Evolutionary conservation across 1,140 invertebrate species (phyloP).

Genomic region (Lordiphosa stackelbergi): DNA sequence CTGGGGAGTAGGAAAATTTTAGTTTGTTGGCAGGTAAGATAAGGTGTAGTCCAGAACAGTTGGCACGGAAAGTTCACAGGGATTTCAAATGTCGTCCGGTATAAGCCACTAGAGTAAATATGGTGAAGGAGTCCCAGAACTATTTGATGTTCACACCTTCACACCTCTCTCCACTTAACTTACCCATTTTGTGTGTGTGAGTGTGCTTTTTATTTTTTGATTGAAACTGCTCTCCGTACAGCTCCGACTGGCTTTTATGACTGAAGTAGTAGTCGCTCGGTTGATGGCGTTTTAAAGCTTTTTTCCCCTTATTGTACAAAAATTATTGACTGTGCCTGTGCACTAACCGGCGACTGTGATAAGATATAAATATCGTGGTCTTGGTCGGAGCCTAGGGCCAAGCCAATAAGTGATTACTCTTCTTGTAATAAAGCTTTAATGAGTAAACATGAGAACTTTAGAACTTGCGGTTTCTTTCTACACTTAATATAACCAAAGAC

Average conservation of each 20-base stretch:
- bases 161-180: too few relatives aligned
- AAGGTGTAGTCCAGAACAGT: too few relatives aligned
- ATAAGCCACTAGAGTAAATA: not conserved
- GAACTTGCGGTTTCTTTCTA: not conserved
- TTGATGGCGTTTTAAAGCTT: slow-evolving; percentile 32
- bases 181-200: slow-evolving; percentile 26
- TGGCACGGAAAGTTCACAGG: not conserved
- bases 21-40: too few relatives aligned
- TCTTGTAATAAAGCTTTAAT: too few relatives aligned
- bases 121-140: slow-evolving; percentile 1
- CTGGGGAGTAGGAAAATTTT: slow-evolving; percentile 17
- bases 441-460: too few relatives aligned
- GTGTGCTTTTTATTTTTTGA: slow-evolving; percentile 6
- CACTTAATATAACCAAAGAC: too few relatives aligned
- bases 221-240: slow-evolving; percentile 12
- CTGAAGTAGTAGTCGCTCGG: slow-evolving; percentile 12
- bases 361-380: slow-evolving; percentile 28
- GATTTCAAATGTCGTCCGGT: slow-evolving; percentile 5
- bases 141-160: slow-evolving; percentile 1
- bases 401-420: not conserved
- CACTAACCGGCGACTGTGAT: slow-evolving; percentile 33
- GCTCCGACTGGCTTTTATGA: slow-evolving; percentile 23
- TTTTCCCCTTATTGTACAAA: slow-evolving; percentile 16
- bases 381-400: slow-evolving; percentile 4
- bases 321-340: slow-evolving; percentile 3